phyloP scores from a whole-genome alignment of 2,113 vertebrate species.

The Noturus placidus region DNA sequence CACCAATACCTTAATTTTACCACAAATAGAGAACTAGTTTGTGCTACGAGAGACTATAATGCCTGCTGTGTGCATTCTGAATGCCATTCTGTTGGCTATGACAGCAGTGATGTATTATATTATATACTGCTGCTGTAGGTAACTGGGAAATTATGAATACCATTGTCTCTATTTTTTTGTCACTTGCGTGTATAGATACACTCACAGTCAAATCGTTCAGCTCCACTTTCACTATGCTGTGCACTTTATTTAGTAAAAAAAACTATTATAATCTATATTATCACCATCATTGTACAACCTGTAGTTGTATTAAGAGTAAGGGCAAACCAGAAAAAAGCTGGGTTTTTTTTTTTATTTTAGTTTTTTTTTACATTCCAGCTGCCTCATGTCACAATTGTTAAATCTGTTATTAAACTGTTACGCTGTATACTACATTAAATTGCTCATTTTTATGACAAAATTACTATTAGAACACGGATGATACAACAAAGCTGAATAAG shows the following conservation, averaged over 20 bases:
- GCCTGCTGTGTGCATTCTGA: neutral
- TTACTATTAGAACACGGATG: neutral
- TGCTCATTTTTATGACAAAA: neutral
- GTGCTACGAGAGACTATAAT: neutral
- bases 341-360: too few species aligned
- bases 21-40: neutral
- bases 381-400: neutral
- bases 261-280: neutral
- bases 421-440: neutral
- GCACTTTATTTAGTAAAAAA: neutral
- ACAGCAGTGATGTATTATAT: neutral
- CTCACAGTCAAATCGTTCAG: neutral
- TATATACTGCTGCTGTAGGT: neutral
- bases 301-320: neutral
- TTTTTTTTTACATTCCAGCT: neutral
- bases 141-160: neutral
- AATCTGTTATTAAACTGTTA: neutral
- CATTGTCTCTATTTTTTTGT: neutral
- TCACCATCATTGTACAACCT: neutral
- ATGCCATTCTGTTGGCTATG: neutral
- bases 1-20: neutral
- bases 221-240: neutral
- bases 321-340: neutral
- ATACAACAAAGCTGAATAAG: neutral
- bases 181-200: neutral